Evolutionary conservation across 30 jellyfish, hydroid and myxozoan genomes (phyloP).

Genomic region (Turritopsis dohrnii): DNA sequence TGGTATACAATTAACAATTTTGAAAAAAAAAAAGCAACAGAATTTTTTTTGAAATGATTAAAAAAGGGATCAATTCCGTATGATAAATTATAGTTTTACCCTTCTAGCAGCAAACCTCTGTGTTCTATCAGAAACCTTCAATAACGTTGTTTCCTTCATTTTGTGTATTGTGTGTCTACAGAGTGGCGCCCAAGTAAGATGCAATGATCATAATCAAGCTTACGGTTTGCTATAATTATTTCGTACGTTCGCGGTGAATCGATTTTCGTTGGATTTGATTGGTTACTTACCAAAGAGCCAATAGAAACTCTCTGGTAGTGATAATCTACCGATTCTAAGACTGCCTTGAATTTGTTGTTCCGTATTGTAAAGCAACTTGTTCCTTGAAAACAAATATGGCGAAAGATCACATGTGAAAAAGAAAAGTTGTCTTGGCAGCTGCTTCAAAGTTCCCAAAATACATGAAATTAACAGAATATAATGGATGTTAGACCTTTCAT

Average conservation of each 20-base stretch:
- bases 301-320: neutral
- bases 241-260: conserved; percentile 9
- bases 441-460: neutral
- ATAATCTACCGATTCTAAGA: neutral
- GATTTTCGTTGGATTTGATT: conserved; percentile 1
- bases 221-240: neutral
- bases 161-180: neutral
- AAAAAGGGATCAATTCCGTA: too few species aligned
- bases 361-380: neutral
- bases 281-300: neutral
- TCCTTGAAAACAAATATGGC: neutral
- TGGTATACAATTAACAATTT: too few species aligned
- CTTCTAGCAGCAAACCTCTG: neutral
- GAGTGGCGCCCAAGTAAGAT: neutral
- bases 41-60: too few species aligned
- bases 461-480: neutral
- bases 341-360: neutral
- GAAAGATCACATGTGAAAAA: neutral
- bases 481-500: conserved; percentile 92
- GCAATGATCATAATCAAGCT: neutral
- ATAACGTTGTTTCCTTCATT: neutral
- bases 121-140: neutral
- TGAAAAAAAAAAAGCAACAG: too few species aligned
- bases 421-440: neutral
- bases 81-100: neutral